Evolutionary conservation across 1,140 invertebrate genomes (phyloP), one percentile per base, ranked within the genome.

Genomic region (Myzus persicae): DNA sequence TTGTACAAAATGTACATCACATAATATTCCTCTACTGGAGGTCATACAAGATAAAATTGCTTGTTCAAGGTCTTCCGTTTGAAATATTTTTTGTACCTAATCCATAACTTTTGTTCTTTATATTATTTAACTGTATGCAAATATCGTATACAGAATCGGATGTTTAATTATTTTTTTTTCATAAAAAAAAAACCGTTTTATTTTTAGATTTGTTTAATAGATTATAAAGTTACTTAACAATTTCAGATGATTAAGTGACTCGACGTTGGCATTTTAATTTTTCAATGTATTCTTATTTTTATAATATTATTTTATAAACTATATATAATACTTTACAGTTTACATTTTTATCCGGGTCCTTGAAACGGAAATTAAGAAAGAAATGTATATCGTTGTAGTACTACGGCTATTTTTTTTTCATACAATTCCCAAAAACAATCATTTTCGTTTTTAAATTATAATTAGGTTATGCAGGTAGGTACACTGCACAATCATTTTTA

Each of bases 181-280:
- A n/a, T n/a, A 0, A 11, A 24, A 22, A 48, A 8, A 20, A 46
- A 88, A 51, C 18, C 22, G 2, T 5, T n/a, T 20, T 48, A 36
- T 24, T 89, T 51, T 89, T 48, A 89, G 87, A 89, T 89, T 89
- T 51, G 87, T 89, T 51, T 8, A 51, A 36, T 6, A 48, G 87
- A 38, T 36, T 48, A 51, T 24, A 51, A 51, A 51, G 7, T 67
- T 67, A n/a, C 26, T 31, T 24, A 14, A 85, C 1, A 85, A 85
- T 48, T 22, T 89, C 9, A 22, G n/a, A 89, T 51, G 87, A 89
- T 51, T 48, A 38, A 48, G 44, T 89, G 46, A 51, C 87, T 36
- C 6, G 36, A 22, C 14, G n/a, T 89, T 7, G 5, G 85, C 14
- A 22, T 88, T 48, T 89, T 51, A 89, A 89, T 89, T 89, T 89